Percentiles rank a stretch among this genome's conserved stretches.
Evolutionary conservation across 2,888 invertebrate genomes (phyloP).

Genomic region (Hyposoter dolosus): DNA sequence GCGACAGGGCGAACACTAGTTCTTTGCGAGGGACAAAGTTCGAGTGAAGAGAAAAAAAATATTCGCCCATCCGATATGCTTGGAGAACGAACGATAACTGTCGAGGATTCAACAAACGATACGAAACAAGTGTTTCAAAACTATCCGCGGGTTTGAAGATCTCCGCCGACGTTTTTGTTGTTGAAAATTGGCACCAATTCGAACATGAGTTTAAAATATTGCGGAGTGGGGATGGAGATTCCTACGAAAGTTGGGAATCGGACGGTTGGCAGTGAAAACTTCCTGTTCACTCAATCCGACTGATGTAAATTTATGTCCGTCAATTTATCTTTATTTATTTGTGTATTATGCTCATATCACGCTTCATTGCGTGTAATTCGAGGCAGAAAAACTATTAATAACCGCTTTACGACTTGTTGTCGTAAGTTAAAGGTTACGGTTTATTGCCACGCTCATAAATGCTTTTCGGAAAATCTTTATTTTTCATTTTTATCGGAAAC

Average conservation of each 20-base stretch:
- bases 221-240: slow-evolving; percentile 14
- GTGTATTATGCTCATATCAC: not conserved
- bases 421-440: not conserved
- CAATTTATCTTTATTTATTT: slow-evolving; percentile 34
- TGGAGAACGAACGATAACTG: slow-evolving; percentile 20
- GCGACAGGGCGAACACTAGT: not conserved
- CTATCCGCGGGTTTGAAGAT: not conserved
- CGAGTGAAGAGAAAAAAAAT: not conserved
- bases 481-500: not conserved
- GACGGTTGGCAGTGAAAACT: slow-evolving; percentile 57
- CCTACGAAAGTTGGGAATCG: not conserved
- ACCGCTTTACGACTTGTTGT: not conserved
- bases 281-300: slow-evolving; percentile 29
- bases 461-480: not conserved
- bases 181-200: slow-evolving; percentile 40
- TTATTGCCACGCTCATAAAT: not conserved
- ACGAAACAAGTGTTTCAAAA: slow-evolving; percentile 8
- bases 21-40: not conserved
- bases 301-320: slow-evolving; percentile 49
- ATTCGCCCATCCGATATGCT: not conserved
- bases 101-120: not conserved
- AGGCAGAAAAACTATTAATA: slow-evolving; percentile 42
- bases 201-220: slow-evolving; percentile 40
- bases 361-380: not conserved
- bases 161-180: slow-evolving; percentile 24